Conservation (phyloP, 2,113 vertebrate genomes). For the Coregonus clupeaformis region DNA sequence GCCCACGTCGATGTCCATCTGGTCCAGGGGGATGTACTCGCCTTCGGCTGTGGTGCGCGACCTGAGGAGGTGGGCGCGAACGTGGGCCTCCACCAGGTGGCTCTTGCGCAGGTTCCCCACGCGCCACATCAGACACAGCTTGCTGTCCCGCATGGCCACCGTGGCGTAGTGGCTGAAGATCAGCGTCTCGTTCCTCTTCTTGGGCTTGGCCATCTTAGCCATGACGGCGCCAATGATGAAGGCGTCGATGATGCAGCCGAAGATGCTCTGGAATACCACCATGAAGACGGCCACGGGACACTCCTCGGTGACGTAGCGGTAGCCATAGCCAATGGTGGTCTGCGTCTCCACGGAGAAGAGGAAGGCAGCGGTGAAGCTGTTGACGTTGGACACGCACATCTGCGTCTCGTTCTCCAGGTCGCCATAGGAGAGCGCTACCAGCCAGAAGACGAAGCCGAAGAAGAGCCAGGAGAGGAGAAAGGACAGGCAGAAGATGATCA, state of each 20-base stretch:
- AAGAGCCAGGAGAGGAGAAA: constrained; percentile 94
- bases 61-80: constrained; percentile 92
- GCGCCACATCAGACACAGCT: constrained; percentile 95
- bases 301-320: constrained; percentile 91
- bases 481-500: constrained; percentile 91
- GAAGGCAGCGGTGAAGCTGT: constrained; percentile 95
- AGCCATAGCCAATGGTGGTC: constrained; percentile 96
- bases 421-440: constrained; percentile 89
- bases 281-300: constrained; percentile 93
- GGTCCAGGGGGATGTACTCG: constrained; percentile 94
- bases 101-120: constrained; percentile 95
- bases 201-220: constrained; percentile 98
- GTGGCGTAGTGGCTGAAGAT: constrained; percentile 94
- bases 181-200: constrained; percentile 93
- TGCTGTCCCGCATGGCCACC: constrained; percentile 92
- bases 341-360: constrained; percentile 97
- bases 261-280: constrained; percentile 95
- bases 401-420: constrained; percentile 83
- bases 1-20: constrained; percentile 92
- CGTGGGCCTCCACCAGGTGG: constrained; percentile 94
- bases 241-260: constrained; percentile 95
- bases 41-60: constrained; percentile 92
- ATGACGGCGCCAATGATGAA: constrained; percentile 97
- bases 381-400: constrained; percentile 89
- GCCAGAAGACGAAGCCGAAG: constrained; percentile 94